Evolutionary conservation across 1,140 invertebrate genomes (phyloP), one percentile per base, ranked within the genome.

Genomic region (Ips nitidus): DNA sequence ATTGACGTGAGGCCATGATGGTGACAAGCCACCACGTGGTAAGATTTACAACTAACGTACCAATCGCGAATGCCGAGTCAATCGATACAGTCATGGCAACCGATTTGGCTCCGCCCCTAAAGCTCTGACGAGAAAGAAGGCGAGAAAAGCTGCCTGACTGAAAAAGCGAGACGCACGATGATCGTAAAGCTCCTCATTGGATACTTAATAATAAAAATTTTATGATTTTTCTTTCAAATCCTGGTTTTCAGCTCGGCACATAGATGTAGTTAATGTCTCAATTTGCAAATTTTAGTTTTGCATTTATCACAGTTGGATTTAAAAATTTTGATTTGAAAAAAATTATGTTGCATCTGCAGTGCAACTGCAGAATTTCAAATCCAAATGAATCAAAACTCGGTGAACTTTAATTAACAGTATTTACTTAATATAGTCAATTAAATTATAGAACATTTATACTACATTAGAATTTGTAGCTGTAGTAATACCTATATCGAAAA

Each of bases 131-230:
- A 8, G 57, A 76, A 52, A 55, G 50, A 38, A 7, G 45, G 42
- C 56, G 3, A 22, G 7, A 57, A 62, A 36, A 43, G 39, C 40
- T 42, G 59, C 8, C 66, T n/a, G 36, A 69, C 41, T 5, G n/a
- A 36, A 52, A 74, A 67, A 78, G 55, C 58, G 71, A 74, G 74
- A 75, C 40, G 66, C 55, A 58, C 55, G 1, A 57, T 61, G 55
- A 45, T 75, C 74, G 71, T 79, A 78, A 80, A 80, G 69, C 63
- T 70, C 60, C 71, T 75, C 77, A 80, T 80, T 80, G 79, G 79
- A 79, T 72, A 74, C 74, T 74, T 78, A 80, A 80, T 78, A 80
- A 77, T 80, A 79, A 80, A 80, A 80, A 57, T 79, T 78, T 80
- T 79, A 79, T 71, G 77, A 77, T 75, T 78, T 79, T 76, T 69